Evolutionary conservation across 2,888 invertebrate species (phyloP).

Genomic region (Coenonympha arcania): DNA sequence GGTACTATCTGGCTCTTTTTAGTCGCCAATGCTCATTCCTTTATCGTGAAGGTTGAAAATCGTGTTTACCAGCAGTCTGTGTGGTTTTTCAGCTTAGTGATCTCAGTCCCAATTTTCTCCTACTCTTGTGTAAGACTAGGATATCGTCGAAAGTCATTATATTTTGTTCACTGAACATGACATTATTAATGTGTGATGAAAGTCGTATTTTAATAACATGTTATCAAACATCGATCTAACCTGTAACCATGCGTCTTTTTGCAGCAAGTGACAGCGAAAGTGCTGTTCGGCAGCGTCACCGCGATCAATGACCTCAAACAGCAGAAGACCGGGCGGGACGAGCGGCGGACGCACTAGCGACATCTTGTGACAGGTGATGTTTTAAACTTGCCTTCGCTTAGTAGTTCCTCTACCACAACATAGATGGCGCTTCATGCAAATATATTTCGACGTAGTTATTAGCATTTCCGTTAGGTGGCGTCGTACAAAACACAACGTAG

Average conservation of each 20-base stretch:
- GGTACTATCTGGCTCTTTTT: no score
- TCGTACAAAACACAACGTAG: neutral
- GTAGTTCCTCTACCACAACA: neutral
- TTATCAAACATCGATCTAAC: neutral
- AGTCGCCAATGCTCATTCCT: no score
- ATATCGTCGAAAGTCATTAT: no score
- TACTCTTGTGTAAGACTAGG: no score
- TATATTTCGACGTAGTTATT: neutral
- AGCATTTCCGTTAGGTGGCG: neutral
- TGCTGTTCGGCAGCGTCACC: conserved; percentile 81
- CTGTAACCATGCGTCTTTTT: conserved; percentile 25
- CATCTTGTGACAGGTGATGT: conserved; percentile 45
- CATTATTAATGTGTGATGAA: no score
- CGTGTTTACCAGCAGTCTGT: no score
- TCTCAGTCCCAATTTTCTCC: no score
- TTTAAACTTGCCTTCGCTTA: conserved; percentile 18
- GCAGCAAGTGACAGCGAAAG: conserved; percentile 81
- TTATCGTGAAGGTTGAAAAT: no score
- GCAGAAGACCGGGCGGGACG: conserved; percentile 78
- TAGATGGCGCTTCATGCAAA: conserved; percentile 29
- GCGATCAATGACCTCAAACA: conserved; percentile 82
- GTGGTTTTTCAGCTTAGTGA: no score
- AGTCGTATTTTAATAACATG: no score
- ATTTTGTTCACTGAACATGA: no score
- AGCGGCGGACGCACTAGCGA: conserved; percentile 72